Evolutionary conservation across 2,888 invertebrate species (phyloP).

Genomic region (Drosophila pegasa): DNA sequence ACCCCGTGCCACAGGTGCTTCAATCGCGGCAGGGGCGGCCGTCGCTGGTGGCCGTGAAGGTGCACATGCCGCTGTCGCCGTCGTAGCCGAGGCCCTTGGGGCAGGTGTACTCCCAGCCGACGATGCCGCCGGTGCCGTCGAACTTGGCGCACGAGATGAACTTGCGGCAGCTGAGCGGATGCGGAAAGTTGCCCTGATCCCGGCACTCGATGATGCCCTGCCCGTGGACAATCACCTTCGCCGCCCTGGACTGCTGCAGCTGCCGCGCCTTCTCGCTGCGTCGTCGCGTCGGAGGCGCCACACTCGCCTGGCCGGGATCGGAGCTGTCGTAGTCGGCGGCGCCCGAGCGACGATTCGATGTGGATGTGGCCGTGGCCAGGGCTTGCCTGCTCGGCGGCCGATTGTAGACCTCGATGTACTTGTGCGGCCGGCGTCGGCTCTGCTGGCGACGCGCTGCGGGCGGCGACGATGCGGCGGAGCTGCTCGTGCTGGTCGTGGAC

Average conservation of each 20-base stretch:
- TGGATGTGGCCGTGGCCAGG: slow-evolving; percentile 34
- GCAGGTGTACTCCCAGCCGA: slow-evolving; percentile 95
- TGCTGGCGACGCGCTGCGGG: slow-evolving; percentile 68
- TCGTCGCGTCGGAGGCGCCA: slow-evolving; percentile 58
- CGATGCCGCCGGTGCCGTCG: slow-evolving; percentile 91
- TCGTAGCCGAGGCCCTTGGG: slow-evolving; percentile 94
- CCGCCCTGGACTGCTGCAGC: slow-evolving; percentile 53
- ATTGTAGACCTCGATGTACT: slow-evolving; percentile 78
- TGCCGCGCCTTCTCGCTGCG: slow-evolving; percentile 21
- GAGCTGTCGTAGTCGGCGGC: slow-evolving; percentile 88
- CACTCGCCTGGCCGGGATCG: slow-evolving; percentile 88
- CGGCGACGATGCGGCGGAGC: slow-evolving; percentile 39
- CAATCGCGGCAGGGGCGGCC: slow-evolving; percentile 89
- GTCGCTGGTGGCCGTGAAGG: slow-evolving; percentile 90
- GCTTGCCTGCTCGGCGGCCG: slow-evolving; percentile 75
- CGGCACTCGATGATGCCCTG: slow-evolving; percentile 92
- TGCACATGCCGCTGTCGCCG: slow-evolving; percentile 95
- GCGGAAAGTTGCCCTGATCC: slow-evolving; percentile 96
- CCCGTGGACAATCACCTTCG: slow-evolving; percentile 87
- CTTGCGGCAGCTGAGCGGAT: slow-evolving; percentile 95
- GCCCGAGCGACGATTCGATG: slow-evolving; percentile 22
- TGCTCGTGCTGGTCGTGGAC: slow-evolving; percentile 53
- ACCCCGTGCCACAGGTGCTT: slow-evolving; percentile 21
- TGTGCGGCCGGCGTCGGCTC: slow-evolving; percentile 78
- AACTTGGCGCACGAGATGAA: slow-evolving; percentile 95